Percentiles rank a stretch among this genome's conserved stretches.
These are phyloP conservation scores for Buathra laborator DNA, from an alignment of 2,888 invertebrate genomes.

Conservation along the genomic window DNA sequence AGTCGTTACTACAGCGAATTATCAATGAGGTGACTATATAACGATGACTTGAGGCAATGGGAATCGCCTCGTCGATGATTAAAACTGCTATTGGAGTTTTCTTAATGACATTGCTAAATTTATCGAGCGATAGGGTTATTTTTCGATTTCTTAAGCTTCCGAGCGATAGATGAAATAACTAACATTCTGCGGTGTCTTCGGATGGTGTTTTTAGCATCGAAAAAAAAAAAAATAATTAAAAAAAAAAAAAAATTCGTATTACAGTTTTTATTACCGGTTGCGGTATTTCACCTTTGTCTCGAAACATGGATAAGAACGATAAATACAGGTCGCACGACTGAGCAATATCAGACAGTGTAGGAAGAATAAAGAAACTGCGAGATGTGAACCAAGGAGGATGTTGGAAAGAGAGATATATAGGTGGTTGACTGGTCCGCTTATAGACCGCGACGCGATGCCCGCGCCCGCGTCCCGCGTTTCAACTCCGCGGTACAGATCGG, in stretches of 20 bases:
- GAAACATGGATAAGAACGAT: background rate
- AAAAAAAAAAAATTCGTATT: background rate
- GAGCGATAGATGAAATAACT: too few relatives aligned
- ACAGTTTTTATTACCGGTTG: background rate
- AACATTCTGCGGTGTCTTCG: too few relatives aligned
- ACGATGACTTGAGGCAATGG: background rate
- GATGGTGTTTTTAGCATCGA: too few relatives aligned
- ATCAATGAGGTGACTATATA: background rate
- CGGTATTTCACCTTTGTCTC: background rate
- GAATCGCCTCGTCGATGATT: too few relatives aligned
- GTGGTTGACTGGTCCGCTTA: constrained; percentile 65
- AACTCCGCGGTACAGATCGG: constrained; percentile 65
- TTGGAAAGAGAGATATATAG: constrained; percentile 40
- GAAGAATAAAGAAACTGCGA: constrained; percentile 50
- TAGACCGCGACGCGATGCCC: constrained; percentile 56
- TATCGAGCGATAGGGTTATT: too few relatives aligned
- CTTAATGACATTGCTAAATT: too few relatives aligned
- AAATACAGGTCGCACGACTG: background rate
- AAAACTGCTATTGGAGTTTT: too few relatives aligned
- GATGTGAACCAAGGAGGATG: constrained; percentile 47
- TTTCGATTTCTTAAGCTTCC: too few relatives aligned
- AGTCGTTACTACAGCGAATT: background rate
- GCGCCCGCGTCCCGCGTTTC: constrained; percentile 54
- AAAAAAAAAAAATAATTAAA: too few relatives aligned
- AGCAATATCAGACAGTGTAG: constrained; percentile 24